Evolutionary conservation across 2,797 vertebrate genomes (phyloP).

Genomic region (Arnoldichthys spilopterus): DNA sequence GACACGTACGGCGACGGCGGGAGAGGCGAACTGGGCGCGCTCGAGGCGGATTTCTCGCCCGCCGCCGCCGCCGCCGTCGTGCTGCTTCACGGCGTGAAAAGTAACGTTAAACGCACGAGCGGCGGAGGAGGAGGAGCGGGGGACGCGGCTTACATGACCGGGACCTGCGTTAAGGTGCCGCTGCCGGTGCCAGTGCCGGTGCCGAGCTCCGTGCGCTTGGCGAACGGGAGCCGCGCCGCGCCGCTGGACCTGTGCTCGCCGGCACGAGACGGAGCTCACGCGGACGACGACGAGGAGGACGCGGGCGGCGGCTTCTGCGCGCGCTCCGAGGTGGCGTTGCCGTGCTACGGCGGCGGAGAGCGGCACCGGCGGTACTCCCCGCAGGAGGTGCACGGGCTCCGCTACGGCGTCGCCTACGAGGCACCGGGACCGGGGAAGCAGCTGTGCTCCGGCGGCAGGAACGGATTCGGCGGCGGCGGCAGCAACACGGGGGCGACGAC

Average conservation of each 20-base stretch:
- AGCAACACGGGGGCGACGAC: slow-evolving; percentile 73
- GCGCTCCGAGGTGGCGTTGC: slow-evolving; percentile 88
- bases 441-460: slow-evolving; percentile 63
- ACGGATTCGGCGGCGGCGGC: slow-evolving; percentile 79
- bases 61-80: slow-evolving; percentile 3
- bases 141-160: slow-evolving; percentile 1
- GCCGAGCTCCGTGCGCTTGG: slow-evolving; percentile 65
- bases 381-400: slow-evolving; percentile 83
- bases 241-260: slow-evolving; percentile 81
- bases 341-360: slow-evolving; percentile 86
- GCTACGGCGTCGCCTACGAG: slow-evolving; percentile 85
- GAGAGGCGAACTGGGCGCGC: slow-evolving; percentile 72
- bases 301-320: slow-evolving; percentile 71
- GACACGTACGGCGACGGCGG: slow-evolving; percentile 71
- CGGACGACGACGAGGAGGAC: slow-evolving; percentile 73
- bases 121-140: slow-evolving; percentile 20
- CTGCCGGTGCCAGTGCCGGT: neutral
- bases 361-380: slow-evolving; percentile 81
- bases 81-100: neutral
- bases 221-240: slow-evolving; percentile 73
- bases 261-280: slow-evolving; percentile 74
- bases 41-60: slow-evolving; percentile 68
- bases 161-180: slow-evolving; percentile 59
- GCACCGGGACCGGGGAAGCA: slow-evolving; percentile 77
- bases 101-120: neutral